These are phyloP conservation scores for Aproaerema taeniolella DNA, from an alignment of 2,888 invertebrate genomes.

Conservation along the genomic window DNA sequence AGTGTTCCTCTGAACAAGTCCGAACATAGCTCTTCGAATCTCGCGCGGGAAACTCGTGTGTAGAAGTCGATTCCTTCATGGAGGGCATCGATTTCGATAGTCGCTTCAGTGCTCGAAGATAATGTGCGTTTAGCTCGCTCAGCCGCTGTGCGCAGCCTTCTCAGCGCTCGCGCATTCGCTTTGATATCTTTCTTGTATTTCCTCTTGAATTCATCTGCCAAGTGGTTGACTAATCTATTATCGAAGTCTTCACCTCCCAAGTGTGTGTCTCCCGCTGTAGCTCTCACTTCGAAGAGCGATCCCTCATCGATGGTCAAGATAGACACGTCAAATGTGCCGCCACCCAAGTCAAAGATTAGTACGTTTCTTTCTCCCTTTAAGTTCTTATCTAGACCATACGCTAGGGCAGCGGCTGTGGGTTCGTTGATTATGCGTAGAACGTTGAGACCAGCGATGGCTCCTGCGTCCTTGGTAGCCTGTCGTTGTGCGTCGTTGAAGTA, in stretches of 20 bases:
- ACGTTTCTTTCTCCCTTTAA: slow-evolving; percentile 80
- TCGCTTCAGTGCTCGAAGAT: slow-evolving; percentile 81
- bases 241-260: slow-evolving; percentile 81
- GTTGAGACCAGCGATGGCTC: slow-evolving; percentile 81
- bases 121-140: slow-evolving; percentile 82
- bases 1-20: slow-evolving; percentile 85
- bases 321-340: slow-evolving; percentile 90
- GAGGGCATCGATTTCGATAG: slow-evolving; percentile 81
- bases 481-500: slow-evolving; percentile 81
- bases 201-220: slow-evolving; percentile 79
- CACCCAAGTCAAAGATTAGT: slow-evolving; percentile 83
- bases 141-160: slow-evolving; percentile 80
- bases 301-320: slow-evolving; percentile 89
- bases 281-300: slow-evolving; percentile 82
- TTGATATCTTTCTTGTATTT: slow-evolving; percentile 79
- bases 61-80: slow-evolving; percentile 79
- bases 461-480: slow-evolving; percentile 83
- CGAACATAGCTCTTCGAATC: slow-evolving; percentile 86
- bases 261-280: slow-evolving; percentile 86
- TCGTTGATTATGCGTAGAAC: slow-evolving; percentile 89
- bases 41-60: slow-evolving; percentile 81
- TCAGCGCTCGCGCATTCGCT: slow-evolving; percentile 75
- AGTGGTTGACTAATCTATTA: slow-evolving; percentile 75
- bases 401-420: slow-evolving; percentile 86
- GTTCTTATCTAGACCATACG: slow-evolving; percentile 84